phyloP scores from a whole-genome alignment of 2,888 invertebrate species.

The Ligdia adustata region DNA sequence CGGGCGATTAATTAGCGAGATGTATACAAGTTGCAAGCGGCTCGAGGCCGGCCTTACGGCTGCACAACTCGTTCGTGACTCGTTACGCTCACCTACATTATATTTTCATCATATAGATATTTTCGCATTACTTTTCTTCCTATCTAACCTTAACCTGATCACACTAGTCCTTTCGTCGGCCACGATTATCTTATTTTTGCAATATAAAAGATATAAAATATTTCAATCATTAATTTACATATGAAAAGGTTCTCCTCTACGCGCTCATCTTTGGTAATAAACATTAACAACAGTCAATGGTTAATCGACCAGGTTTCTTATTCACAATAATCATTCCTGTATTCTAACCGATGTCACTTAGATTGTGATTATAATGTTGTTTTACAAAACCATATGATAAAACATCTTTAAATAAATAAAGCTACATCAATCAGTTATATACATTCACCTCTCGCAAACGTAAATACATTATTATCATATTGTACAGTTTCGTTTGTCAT shows the following conservation, averaged over 20 bases:
- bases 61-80: constrained; percentile 17
- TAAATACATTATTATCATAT: constrained; percentile 6
- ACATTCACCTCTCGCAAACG: constrained; percentile 31
- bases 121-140: constrained; percentile 52
- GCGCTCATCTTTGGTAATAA: constrained; percentile 80
- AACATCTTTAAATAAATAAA: constrained; percentile 30
- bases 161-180: constrained; percentile 64
- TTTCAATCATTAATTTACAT: constrained; percentile 74
- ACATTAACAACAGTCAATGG: constrained; percentile 73
- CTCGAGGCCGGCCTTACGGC: background rate
- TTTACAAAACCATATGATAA: constrained; percentile 35
- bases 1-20: constrained; percentile 19
- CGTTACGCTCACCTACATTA: constrained; percentile 21
- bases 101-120: constrained; percentile 32
- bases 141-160: constrained; percentile 76
- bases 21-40: constrained; percentile 3
- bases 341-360: constrained; percentile 48
- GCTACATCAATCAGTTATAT: constrained; percentile 19
- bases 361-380: constrained; percentile 30
- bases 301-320: constrained; percentile 62
- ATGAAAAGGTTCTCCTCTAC: constrained; percentile 66
- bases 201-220: constrained; percentile 80
- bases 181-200: constrained; percentile 72
- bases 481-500: constrained; percentile 4
- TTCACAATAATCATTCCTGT: constrained; percentile 54